These are phyloP conservation scores for Petrosia ficiformis DNA, from an alignment of 37 sponge, comb jelly and placozoan genomes.

Conservation along the genomic window DNA sequence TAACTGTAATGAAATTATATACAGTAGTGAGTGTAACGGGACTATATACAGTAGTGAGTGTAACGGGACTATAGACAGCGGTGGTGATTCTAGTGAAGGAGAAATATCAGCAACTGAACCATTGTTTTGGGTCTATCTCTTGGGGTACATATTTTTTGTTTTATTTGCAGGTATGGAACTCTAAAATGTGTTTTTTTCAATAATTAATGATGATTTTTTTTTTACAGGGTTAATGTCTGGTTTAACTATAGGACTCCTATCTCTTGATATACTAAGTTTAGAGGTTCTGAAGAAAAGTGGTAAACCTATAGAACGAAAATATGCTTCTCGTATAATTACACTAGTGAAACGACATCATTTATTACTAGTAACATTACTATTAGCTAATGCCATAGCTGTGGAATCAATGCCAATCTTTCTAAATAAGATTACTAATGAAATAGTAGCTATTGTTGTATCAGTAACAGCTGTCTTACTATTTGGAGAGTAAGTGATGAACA, in stretches of 20 bases:
- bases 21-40: no score
- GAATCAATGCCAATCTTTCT: constrained; percentile 85
- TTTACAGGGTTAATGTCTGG: constrained; percentile 79
- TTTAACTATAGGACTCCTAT: constrained; percentile 86
- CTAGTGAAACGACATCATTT: constrained; percentile 70
- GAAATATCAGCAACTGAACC: constrained; percentile 14
- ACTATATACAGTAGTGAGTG: no score
- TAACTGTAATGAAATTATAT: no score
- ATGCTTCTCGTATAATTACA: constrained; percentile 54
- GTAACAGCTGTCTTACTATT: constrained; percentile 82
- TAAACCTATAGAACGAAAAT: constrained; percentile 58
- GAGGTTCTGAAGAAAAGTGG: constrained; percentile 71
- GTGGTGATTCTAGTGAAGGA: constrained; percentile 13
- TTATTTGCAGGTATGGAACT: constrained; percentile 64
- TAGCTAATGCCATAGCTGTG: constrained; percentile 81
- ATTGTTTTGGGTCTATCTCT: constrained; percentile 67
- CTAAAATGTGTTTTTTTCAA: background rate
- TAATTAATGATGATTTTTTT: no score
- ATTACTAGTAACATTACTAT: constrained; percentile 76
- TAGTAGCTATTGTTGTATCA: constrained; percentile 79
- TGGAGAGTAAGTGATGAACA: constrained; percentile 73
- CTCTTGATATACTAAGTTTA: constrained; percentile 70
- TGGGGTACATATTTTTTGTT: constrained; percentile 51
- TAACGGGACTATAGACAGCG: background rate
- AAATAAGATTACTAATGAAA: constrained; percentile 63